Evolutionary conservation across 2,113 vertebrate genomes (phyloP).

Genomic region (Sturnus vulgaris): DNA sequence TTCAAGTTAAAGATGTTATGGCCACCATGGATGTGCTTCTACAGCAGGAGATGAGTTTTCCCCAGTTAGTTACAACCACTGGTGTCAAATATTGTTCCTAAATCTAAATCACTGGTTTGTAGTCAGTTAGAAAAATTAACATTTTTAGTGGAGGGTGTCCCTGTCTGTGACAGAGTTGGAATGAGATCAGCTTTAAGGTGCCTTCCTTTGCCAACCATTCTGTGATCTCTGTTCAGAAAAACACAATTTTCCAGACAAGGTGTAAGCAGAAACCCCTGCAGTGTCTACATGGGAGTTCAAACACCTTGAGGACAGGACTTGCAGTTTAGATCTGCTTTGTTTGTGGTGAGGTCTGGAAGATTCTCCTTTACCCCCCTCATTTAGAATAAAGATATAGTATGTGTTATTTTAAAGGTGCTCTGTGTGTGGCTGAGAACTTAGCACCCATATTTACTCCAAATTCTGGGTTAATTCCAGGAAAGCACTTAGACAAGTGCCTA

Average conservation of each 20-base stretch:
- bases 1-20: neutral
- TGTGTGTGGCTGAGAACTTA: neutral
- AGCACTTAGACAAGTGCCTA: neutral
- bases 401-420: neutral
- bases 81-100: neutral
- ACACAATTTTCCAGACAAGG: neutral
- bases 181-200: neutral
- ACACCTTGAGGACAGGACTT: neutral
- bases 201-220: neutral
- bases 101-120: neutral
- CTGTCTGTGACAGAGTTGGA: neutral
- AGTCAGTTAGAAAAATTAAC: neutral
- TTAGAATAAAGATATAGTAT: accelerated
- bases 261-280: neutral
- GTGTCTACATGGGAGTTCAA: neutral
- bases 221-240: neutral
- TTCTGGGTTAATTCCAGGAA: neutral
- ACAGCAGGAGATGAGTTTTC: neutral
- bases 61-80: neutral
- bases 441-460: neutral
- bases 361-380: neutral
- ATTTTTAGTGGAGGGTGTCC: neutral
- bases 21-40: neutral
- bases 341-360: neutral
- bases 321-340: neutral